Evolutionary conservation across 2,797 vertebrate species (phyloP).

Genomic region (Dicrostonyx torquatus): DNA sequence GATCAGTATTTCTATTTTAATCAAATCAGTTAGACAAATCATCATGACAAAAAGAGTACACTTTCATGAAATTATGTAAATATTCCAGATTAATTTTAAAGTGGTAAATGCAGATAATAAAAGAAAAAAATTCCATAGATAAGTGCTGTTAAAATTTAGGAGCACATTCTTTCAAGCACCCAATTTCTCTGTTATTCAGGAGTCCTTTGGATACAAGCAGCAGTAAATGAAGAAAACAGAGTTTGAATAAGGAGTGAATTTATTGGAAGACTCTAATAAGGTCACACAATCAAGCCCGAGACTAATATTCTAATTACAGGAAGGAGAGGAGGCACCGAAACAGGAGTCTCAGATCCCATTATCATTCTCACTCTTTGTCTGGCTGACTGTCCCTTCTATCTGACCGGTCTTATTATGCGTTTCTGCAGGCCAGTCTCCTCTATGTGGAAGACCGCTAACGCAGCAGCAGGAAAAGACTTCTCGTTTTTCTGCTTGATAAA

Average conservation of each 20-base stretch:
- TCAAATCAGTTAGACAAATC: slow-evolving; percentile 42
- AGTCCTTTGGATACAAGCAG: neutral
- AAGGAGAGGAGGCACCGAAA: neutral
- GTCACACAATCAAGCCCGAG: slow-evolving; percentile 34
- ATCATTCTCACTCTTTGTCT: neutral
- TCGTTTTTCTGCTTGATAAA: slow-evolving; percentile 19
- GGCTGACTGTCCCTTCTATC: neutral
- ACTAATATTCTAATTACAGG: slow-evolving; percentile 4
- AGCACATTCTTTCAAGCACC: neutral
- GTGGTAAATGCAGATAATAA: neutral
- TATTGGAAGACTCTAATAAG: slow-evolving; percentile 26
- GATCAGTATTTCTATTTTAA: slow-evolving; percentile 24
- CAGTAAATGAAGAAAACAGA: neutral
- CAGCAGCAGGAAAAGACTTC: neutral
- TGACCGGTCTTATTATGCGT: neutral
- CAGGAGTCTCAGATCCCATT: neutral
- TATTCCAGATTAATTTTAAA: slow-evolving; percentile 18
- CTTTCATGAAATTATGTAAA: neutral
- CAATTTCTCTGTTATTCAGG: slow-evolving; percentile 6
- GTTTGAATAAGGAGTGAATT: neutral
- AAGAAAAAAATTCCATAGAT: neutral
- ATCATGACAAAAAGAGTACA: neutral
- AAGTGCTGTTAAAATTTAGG: neutral
- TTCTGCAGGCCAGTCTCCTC: neutral
- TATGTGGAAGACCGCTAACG: neutral